Conservation (phyloP, 2,113 vertebrate genomes). For the Dicrurus megarhynchus region DNA sequence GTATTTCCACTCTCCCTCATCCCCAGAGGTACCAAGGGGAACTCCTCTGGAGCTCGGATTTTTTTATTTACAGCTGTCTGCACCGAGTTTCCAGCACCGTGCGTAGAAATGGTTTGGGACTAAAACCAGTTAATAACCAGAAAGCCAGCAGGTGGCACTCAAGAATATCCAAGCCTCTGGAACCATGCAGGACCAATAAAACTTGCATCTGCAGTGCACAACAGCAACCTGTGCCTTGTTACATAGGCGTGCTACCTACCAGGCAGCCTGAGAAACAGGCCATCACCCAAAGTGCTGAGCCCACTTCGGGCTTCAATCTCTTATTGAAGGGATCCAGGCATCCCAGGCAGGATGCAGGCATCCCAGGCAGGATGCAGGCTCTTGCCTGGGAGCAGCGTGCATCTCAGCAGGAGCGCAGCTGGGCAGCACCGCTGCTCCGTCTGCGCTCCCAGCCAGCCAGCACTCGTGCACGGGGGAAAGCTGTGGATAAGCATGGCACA, state of each 20-base stretch:
- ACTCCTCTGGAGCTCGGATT: neutral
- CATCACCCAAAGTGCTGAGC: fast-evolving
- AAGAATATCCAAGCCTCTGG: neutral
- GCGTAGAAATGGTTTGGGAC: fast-evolving
- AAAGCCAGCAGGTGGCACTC: constrained; percentile 48
- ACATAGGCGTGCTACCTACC: fast-evolving
- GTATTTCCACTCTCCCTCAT: neutral
- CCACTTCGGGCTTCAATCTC: neutral
- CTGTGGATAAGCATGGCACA: neutral
- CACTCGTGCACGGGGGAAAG: fast-evolving
- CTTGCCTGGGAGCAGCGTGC: neutral
- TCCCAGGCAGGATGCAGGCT: neutral
- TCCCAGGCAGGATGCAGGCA: neutral
- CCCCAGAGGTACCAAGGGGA: neutral
- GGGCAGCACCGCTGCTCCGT: neutral
- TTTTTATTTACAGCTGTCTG: neutral
- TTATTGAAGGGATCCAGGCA: neutral
- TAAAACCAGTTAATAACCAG: neutral
- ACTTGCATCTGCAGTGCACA: neutral
- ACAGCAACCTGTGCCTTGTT: neutral
- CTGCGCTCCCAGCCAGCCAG: neutral
- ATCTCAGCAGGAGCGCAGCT: neutral
- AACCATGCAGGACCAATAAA: neutral
- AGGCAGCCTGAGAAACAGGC: neutral
- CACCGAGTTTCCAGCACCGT: fast-evolving